Conservation (phyloP, 2,888 invertebrate genomes). For the Tetragnatha montana region DNA sequence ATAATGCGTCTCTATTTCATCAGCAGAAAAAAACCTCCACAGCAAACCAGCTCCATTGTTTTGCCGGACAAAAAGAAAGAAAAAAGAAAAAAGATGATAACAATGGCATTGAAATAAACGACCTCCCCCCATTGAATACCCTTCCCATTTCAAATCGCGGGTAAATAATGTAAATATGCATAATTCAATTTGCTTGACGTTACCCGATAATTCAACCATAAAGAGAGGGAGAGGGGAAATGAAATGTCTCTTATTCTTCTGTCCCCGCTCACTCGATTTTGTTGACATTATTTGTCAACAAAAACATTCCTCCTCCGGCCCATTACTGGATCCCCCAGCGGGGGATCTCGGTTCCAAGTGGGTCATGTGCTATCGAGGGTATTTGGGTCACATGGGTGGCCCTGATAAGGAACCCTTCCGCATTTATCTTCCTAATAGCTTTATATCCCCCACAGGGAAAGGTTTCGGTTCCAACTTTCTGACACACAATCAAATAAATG, state of each 20-base stretch:
- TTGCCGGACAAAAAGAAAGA: constrained; percentile 3
- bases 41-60: constrained; percentile 28
- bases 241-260: constrained; percentile 51
- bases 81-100: constrained; percentile 5
- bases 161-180: constrained; percentile 69
- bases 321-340: constrained; percentile 37
- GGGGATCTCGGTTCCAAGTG: constrained; percentile 62
- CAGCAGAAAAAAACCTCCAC: constrained; percentile 19
- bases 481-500: neutral
- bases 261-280: constrained; percentile 57
- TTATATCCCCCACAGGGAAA: constrained; percentile 79
- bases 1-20: constrained; percentile 12
- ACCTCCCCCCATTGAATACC: constrained; percentile 12
- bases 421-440: constrained; percentile 69
- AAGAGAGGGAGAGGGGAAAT: constrained; percentile 35
- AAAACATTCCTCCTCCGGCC: constrained; percentile 43
- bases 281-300: constrained; percentile 70
- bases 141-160: constrained; percentile 51
- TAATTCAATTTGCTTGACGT: constrained; percentile 69
- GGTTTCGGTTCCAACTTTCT: neutral
- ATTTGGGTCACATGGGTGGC: constrained; percentile 68
- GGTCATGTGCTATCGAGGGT: constrained; percentile 65
- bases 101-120: constrained; percentile 36
- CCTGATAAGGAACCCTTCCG: constrained; percentile 55
- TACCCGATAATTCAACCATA: constrained; percentile 65